These are phyloP conservation scores for Microtus oregoni DNA, from an alignment of 2,113 vertebrate genomes.

Conservation along the genomic window DNA sequence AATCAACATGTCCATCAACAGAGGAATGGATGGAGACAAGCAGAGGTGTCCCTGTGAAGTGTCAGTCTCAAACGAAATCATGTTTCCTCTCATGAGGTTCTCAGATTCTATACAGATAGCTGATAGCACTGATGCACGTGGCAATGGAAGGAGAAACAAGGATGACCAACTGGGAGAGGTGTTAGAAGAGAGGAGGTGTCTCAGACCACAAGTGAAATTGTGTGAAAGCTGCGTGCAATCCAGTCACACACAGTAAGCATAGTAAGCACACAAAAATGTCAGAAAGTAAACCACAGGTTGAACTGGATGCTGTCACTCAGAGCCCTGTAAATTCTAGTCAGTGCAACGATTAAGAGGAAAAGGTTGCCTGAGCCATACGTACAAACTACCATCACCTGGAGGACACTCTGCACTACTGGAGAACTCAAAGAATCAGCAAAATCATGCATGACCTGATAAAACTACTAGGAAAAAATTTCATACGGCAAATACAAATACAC, in stretches of 20 bases:
- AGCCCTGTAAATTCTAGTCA: background rate
- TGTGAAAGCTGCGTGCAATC: background rate
- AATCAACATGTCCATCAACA: background rate
- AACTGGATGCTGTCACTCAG: background rate
- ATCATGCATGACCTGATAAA: background rate
- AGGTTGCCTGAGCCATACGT: background rate
- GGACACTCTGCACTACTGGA: background rate
- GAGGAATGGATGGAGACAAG: background rate
- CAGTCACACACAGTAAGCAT: background rate
- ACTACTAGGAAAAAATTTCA: background rate
- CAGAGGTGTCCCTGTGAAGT: background rate
- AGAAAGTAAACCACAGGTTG: background rate
- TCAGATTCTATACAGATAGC: background rate
- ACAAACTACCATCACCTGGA: background rate
- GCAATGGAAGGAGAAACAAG: background rate
- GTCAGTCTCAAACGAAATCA: background rate
- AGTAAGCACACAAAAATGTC: background rate
- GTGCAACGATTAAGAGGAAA: too few species aligned
- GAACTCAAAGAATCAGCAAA: background rate
- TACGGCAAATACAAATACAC: background rate
- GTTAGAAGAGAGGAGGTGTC: background rate
- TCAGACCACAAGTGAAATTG: background rate
- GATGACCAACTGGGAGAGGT: background rate
- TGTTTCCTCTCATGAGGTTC: background rate
- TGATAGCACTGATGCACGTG: too few species aligned